Evolutionary conservation across 1,140 invertebrate genomes (phyloP), one percentile per base, ranked within the genome.

Genomic region (Philaenus spumarius): DNA sequence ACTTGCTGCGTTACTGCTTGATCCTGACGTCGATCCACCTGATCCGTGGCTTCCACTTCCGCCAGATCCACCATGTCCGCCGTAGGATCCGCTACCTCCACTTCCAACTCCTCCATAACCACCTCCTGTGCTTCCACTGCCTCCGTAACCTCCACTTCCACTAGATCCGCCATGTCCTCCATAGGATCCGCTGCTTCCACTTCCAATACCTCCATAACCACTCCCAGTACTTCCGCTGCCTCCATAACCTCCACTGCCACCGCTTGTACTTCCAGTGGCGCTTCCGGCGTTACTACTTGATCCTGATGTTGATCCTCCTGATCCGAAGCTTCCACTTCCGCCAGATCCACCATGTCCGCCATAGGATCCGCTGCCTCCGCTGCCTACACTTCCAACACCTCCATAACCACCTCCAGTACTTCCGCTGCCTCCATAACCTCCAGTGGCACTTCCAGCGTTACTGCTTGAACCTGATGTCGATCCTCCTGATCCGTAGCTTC

Each of bases 261-360:
- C 58, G 46, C 52, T 35, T 24, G 15, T 3, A 17, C 26, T 22
- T 50, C 26, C 24, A 14, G 20, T 2, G 24, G 24, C 11, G 39
- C 20, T n/a, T 45, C 40, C 39, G 14, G 34, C 39, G 14, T 22
- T 20, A 15, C 34, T 34, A 34, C 43, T 34, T 22, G 23, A 39
- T 15, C 4, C 12, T 42, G 48, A n/a, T 14, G 2, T 7, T 12
- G 40, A 26, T 19, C 39, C 17, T 22, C 4, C 3, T 14, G n/a
- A n/a, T n/a, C 35, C 35, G 7, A 42, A n/a, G 19, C 14, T 14
- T 4, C 37, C 26, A 7, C 40, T 30, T 14, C 19, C 17, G 35
- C 58, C 51, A 45, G 26, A 19, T n/a, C 50, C 58, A 46, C 14
- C 23, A 22, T 35, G 4, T 26, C 58, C 42, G 22, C 58, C 55